Evolutionary conservation across 2,113 vertebrate species (phyloP).

Genomic region (Prietella phreatophila): DNA sequence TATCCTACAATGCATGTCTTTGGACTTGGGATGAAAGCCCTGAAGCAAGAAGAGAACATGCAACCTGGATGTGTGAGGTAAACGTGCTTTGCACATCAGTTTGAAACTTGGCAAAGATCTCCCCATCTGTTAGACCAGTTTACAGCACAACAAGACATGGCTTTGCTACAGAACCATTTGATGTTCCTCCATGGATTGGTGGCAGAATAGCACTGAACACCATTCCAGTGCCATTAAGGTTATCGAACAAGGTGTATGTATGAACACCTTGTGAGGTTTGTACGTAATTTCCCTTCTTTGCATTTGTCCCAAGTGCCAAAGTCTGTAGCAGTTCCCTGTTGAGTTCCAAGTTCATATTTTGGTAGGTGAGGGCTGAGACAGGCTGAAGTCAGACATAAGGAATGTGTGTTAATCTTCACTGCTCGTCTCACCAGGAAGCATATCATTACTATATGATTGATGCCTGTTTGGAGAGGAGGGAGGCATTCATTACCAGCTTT

Average conservation of each 20-base stretch:
- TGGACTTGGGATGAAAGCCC: no score
- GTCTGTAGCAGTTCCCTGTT: constrained; percentile 58
- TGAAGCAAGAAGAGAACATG: no score
- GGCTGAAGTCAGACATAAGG: constrained; percentile 67
- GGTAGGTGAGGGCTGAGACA: constrained; percentile 62
- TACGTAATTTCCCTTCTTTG: constrained; percentile 61
- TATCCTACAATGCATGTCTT: no score
- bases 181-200: constrained; percentile 53
- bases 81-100: not conserved
- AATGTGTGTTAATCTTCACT: constrained; percentile 70
- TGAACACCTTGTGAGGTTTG: constrained; percentile 48
- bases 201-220: constrained; percentile 56
- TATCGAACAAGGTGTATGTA: constrained; percentile 49
- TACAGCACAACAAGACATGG: not conserved
- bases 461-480: constrained; percentile 64
- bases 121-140: not conserved
- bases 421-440: constrained; percentile 54
- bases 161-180: not conserved
- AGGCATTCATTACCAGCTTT: constrained; percentile 62
- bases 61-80: no score
- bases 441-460: constrained; percentile 66
- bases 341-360: constrained; percentile 57
- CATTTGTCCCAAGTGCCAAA: constrained; percentile 55
- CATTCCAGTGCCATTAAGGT: constrained; percentile 36
- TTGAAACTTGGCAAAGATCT: not conserved